These are phyloP conservation scores for Perca schrenkii DNA, from an alignment of 2,113 vertebrate genomes.

Conservation along the genomic window DNA sequence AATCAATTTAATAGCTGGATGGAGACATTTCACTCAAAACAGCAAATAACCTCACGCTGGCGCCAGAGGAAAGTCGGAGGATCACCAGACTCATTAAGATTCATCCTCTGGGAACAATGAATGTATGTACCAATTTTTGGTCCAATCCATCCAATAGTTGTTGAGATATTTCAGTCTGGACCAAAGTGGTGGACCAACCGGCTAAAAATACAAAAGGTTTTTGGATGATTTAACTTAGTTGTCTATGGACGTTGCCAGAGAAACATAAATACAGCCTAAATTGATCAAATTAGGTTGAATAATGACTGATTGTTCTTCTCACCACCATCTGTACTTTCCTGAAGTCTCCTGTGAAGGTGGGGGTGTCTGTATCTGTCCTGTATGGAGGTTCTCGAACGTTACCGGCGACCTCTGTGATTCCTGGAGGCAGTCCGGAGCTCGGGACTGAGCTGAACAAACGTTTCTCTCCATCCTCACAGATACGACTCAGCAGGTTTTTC, in stretches of 20 bases:
- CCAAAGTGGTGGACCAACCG: neutral
- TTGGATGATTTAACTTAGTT: neutral
- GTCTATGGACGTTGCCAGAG: neutral
- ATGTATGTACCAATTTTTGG: neutral
- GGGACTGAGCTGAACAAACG: constrained; percentile 67
- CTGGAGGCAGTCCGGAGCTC: constrained; percentile 60
- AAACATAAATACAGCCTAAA: neutral
- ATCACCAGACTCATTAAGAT: neutral
- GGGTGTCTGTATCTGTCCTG: constrained; percentile 55
- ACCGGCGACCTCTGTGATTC: constrained; percentile 33
- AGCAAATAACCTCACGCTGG: neutral
- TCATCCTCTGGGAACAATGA: neutral
- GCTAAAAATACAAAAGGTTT: neutral
- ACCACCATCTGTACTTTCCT: constrained; percentile 61
- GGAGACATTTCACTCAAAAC: neutral
- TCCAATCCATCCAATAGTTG: neutral
- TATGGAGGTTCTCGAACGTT: constrained; percentile 35
- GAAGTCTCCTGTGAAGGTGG: constrained; percentile 61
- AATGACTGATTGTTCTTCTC: constrained; percentile 17
- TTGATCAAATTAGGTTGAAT: neutral
- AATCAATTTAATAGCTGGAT: neutral
- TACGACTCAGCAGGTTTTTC: constrained; percentile 83
- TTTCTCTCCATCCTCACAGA: constrained; percentile 83
- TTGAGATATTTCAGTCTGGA: neutral
- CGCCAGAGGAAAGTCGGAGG: no score